phyloP scores from a whole-genome alignment of 1,140 invertebrate genomes.

The Aphelinus atriplicis region DNA sequence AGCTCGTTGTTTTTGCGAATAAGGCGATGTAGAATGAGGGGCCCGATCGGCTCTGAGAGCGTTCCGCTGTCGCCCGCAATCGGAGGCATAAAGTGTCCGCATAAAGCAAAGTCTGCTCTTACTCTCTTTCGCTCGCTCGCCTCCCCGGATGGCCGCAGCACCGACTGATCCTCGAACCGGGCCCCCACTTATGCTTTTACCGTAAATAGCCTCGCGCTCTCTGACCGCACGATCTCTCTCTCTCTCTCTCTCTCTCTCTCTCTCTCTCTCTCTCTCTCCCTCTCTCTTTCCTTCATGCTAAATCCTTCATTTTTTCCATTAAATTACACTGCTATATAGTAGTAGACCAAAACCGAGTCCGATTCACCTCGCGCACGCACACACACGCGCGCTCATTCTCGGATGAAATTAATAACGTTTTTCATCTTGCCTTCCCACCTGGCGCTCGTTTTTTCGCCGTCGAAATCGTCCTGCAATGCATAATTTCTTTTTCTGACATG shows the following conservation, averaged over 20 bases:
- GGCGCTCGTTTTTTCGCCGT: background rate
- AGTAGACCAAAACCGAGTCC: too few relatives aligned
- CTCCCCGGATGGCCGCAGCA: background rate
- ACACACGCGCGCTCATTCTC: background rate
- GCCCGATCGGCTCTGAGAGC: slow-evolving; percentile 59
- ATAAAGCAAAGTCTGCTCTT: slow-evolving; percentile 56
- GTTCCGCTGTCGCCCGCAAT: slow-evolving; percentile 66
- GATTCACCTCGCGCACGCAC: background rate
- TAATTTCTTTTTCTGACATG: slow-evolving; percentile 5
- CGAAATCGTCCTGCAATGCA: too few relatives aligned
- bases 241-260: background rate
- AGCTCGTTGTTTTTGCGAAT: slow-evolving; percentile 52
- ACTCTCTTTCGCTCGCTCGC: slow-evolving; percentile 3
- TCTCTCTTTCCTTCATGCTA: background rate
- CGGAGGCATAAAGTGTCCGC: slow-evolving; percentile 65
- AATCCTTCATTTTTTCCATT: background rate
- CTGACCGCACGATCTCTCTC: too few relatives aligned
- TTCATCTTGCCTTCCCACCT: background rate
- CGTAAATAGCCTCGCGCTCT: too few relatives aligned
- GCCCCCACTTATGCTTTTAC: too few relatives aligned
- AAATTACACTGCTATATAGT: background rate
- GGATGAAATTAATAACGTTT: slow-evolving; percentile 6
- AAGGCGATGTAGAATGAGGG: slow-evolving; percentile 37
- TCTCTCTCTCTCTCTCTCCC: too few relatives aligned
- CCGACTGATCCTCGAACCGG: too few relatives aligned